Evolutionary conservation across 1,140 invertebrate species (phyloP).

Genomic region (Streblospio benedicti): DNA sequence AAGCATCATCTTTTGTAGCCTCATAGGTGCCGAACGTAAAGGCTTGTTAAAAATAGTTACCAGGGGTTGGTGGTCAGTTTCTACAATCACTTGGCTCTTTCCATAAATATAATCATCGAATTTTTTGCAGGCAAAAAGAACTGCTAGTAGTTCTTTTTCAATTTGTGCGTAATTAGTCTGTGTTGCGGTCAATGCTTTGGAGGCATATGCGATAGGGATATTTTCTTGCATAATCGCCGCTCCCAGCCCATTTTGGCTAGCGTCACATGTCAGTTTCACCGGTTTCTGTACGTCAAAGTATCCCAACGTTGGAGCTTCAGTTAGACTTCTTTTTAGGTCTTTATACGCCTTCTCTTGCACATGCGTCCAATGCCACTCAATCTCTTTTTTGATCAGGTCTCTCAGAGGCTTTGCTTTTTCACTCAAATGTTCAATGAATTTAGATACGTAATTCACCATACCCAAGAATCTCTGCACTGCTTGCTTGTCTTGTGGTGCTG

Average conservation of each 20-base stretch:
- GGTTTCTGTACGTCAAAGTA: background rate
- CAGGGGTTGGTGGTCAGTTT: no score
- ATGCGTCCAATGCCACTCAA: conserved; percentile 6
- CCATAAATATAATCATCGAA: no score
- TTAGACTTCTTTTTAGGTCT: background rate
- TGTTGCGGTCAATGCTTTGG: conserved; percentile 36
- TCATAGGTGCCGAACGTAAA: no score
- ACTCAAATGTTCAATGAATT: conserved; percentile 19
- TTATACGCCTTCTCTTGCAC: background rate
- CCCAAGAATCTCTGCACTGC: conserved; percentile 24
- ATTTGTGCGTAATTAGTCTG: conserved; percentile 49
- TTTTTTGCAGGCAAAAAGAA: conserved; percentile 40
- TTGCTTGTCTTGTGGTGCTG: conserved; percentile 22
- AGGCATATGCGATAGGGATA: conserved; percentile 46
- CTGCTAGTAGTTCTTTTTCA: conserved; percentile 48
- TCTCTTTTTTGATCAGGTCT: conserved; percentile 1
- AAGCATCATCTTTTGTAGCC: no score
- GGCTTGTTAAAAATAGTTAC: no score
- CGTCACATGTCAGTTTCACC: no score
- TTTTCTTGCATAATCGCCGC: conserved; percentile 44
- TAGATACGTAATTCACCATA: conserved; percentile 23
- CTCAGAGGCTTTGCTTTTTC: conserved; percentile 2
- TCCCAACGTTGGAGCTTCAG: background rate
- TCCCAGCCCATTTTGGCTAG: conserved; percentile 37
- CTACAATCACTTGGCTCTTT: no score